Evolutionary conservation across 2,113 vertebrate species (phyloP), one percentile per base, ranked within the genome.

Genomic region (Eptesicus fuscus): DNA sequence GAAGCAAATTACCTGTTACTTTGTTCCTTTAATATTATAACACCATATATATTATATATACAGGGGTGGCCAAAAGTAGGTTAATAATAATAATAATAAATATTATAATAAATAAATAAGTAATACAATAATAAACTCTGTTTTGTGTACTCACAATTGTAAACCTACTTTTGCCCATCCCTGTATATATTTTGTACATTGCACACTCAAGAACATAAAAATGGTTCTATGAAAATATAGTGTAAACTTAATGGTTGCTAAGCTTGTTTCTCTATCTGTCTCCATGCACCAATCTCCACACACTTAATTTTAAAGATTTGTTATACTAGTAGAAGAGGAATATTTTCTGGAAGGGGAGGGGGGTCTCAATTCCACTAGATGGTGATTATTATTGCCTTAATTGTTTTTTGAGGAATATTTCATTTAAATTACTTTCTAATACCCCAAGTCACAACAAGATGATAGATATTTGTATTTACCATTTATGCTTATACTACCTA

Each of bases 321-420:
- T 16, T 63, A 89, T 69, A 79, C 61, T 74, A 89, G 53, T 77
- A 63, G 85, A 94, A 67, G 30, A 63, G n/a, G n/a, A 20, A 35
- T 85, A 35, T 67, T 90, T 80, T 78, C 51, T 49, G 10, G 59
- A 10, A 4, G 37, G 37, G 37, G n/a, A 16, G 63, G 63, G 28
- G 51, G 2, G 44, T 13, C 74, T 88, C 37, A 16, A 78, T 88
- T 88, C 30, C 9, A 92, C 6, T 44, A 82, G 42, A 85, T 40
- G 53, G 25, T 85, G 28, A 92, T 65, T 92, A 90, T 88, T 88
- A 91, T 71, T 84, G 59, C 13, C 44, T 84, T 92, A 61, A 70
- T 71, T 83, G 51, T 91, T 92, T 93, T 83, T 65, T 40, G 23
- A 73, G 14, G 28, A 90, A 90, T 67, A n/a, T 2, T 67, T 51